These are phyloP conservation scores for Agriopis leucophaearia DNA, from an alignment of 2,888 invertebrate species.

Conservation along the genomic window DNA sequence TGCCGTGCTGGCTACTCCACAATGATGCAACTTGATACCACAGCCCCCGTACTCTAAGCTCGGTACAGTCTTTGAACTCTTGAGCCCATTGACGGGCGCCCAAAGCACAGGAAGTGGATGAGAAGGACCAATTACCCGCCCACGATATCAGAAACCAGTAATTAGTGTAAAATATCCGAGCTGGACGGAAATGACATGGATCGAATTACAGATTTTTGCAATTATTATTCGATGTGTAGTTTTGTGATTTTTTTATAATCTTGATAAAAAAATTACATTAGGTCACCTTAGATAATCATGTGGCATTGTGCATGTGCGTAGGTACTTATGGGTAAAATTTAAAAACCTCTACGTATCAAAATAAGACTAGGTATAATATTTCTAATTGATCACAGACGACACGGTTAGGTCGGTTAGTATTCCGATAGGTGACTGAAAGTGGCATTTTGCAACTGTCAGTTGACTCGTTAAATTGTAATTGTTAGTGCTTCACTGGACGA, in stretches of 20 bases:
- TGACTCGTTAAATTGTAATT: too few species aligned
- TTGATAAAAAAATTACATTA: too few species aligned
- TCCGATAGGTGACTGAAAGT: too few species aligned
- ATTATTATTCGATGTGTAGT: conserved; percentile 17
- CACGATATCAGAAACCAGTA: conserved; percentile 82
- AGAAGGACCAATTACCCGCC: conserved; percentile 84
- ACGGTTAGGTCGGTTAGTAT: too few species aligned
- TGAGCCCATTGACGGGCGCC: conserved; percentile 61
- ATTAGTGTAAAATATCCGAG: conserved; percentile 81
- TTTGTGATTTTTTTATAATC: neutral
- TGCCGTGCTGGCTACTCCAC: conserved; percentile 69
- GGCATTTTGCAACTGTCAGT: too few species aligned
- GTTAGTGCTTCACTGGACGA: too few species aligned
- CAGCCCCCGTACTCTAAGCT: conserved; percentile 57
- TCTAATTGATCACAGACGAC: too few species aligned
- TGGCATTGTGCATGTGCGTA: too few species aligned
- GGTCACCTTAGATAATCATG: too few species aligned
- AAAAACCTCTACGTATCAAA: too few species aligned
- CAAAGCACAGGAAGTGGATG: conserved; percentile 84
- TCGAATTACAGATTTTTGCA: conserved; percentile 41
- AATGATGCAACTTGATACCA: conserved; percentile 78
- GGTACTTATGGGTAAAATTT: too few species aligned
- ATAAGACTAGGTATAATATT: too few species aligned
- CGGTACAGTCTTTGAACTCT: conserved; percentile 64
- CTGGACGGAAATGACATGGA: conserved; percentile 68